Conservation (phyloP, 2,797 vertebrate genomes). For the Oreortyx pictus region DNA sequence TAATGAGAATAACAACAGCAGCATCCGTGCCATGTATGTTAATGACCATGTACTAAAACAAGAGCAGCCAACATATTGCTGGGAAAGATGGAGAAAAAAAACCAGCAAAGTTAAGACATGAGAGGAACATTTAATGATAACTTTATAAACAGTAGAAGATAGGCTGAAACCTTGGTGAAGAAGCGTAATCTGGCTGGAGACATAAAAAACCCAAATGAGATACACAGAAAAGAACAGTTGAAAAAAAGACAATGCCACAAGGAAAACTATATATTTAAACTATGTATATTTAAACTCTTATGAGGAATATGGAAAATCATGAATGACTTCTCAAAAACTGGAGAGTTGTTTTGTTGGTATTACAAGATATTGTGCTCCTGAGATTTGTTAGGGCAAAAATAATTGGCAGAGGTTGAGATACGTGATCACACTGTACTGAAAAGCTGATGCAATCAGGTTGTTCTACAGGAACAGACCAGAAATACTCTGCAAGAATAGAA, state of each 20-base stretch:
- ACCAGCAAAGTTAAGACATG: not conserved
- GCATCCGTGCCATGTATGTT: slow-evolving; percentile 18
- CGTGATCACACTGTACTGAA: not conserved
- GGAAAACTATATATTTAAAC: not conserved
- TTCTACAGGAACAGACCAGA: not conserved
- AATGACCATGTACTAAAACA: not conserved
- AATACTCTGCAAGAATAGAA: not conserved
- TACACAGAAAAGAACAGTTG: not conserved
- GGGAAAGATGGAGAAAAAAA: not conserved
- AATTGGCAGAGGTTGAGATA: not conserved
- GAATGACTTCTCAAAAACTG: not conserved
- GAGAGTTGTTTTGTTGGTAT: not conserved
- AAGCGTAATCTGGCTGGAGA: not conserved
- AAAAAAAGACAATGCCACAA: not conserved
- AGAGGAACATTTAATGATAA: slow-evolving; percentile 2
- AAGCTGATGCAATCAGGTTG: not conserved
- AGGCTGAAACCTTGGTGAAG: not conserved
- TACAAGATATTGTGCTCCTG: not conserved
- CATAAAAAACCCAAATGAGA: not conserved
- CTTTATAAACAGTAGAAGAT: not conserved
- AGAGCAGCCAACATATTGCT: not conserved
- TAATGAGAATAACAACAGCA: slow-evolving; percentile 32
- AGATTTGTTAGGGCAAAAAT: not conserved
- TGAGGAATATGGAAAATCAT: not conserved
- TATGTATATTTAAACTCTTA: not conserved